Percentiles rank a stretch among this genome's conserved stretches.
Evolutionary conservation across 2,113 vertebrate genomes (phyloP).

Genomic region (Willisornis vidua): DNA sequence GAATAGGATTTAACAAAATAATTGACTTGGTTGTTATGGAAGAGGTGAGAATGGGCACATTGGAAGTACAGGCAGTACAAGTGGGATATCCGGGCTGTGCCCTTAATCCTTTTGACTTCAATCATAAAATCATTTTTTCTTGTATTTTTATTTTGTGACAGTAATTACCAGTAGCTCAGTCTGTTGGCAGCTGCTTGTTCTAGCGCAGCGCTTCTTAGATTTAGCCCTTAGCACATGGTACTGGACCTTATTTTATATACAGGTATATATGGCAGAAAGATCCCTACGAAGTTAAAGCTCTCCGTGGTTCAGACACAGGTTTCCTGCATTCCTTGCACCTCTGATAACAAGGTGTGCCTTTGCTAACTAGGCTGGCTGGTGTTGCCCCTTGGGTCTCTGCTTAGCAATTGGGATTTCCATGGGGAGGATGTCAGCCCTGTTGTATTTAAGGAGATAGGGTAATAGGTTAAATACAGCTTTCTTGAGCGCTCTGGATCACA

Average conservation of each 20-base stretch:
- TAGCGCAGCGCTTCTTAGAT: neutral
- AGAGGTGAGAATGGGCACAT: neutral
- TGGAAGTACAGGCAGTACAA: neutral
- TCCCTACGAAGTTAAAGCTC: neutral
- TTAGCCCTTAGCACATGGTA: neutral
- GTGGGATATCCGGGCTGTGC: neutral
- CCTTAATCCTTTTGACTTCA: neutral
- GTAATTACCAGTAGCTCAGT: neutral
- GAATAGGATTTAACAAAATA: neutral
- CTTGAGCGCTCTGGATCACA: neutral
- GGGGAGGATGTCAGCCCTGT: neutral
- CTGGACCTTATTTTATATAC: neutral
- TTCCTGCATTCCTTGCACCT: neutral
- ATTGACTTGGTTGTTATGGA: neutral
- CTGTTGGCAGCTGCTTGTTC: neutral
- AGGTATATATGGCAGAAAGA: neutral
- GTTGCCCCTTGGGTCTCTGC: neutral
- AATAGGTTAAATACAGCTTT: slow-evolving; percentile 8
- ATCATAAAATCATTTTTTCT: neutral
- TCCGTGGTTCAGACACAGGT: neutral
- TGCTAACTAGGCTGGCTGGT: neutral
- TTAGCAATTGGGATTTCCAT: neutral
- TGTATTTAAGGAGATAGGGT: neutral
- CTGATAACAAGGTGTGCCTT: neutral
- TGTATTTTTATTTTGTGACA: neutral